Percentiles rank a stretch among this genome's conserved stretches.
Conservation (phyloP, 2,113 vertebrate genomes). For the Labrus mixtus region DNA sequence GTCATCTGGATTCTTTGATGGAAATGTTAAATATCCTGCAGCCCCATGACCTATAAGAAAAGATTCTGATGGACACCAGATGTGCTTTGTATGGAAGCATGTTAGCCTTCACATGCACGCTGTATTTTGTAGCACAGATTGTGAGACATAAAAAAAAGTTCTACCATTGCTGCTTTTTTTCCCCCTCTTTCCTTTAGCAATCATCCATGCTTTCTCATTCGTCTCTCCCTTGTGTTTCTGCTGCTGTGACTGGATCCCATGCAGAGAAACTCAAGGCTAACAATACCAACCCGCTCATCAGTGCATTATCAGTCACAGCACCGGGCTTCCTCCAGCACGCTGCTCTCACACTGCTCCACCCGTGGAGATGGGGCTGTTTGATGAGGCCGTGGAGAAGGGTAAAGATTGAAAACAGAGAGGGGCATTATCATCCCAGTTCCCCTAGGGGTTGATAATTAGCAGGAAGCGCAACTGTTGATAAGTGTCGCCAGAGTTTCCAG, state of each 20-base stretch:
- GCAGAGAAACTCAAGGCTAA: conserved; percentile 46
- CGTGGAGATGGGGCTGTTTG: conserved; percentile 62
- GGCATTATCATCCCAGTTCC: conserved; percentile 46
- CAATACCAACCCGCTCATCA: conserved; percentile 63
- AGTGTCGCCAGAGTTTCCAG: conserved; percentile 44
- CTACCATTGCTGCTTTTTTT: conserved; percentile 9
- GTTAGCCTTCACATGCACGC: conserved; percentile 33
- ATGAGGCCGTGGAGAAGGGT: conserved; percentile 64
- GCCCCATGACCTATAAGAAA: conserved; percentile 48
- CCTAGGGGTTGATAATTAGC: conserved; percentile 69
- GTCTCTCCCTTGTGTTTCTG: background rate
- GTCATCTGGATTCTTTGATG: conserved; percentile 73
- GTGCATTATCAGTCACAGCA: conserved; percentile 46
- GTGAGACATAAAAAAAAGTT: conserved; percentile 12
- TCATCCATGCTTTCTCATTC: conserved; percentile 11
- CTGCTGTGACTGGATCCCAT: conserved; percentile 21
- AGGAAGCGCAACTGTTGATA: conserved; percentile 32
- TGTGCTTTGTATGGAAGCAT: conserved; percentile 62
- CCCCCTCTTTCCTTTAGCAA: conserved; percentile 13
- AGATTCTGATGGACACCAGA: conserved; percentile 66
- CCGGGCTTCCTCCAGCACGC: conserved; percentile 23
- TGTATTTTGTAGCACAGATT: conserved; percentile 32
- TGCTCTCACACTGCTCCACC: conserved; percentile 51
- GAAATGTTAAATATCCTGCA: conserved; percentile 70
- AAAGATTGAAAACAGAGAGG: conserved; percentile 57